A percentile compares a stretch with the other conserved stretches of the same genome.
phyloP scores from a whole-genome alignment of 2,797 vertebrate species.

The Pangasius sanitwongsei region DNA sequence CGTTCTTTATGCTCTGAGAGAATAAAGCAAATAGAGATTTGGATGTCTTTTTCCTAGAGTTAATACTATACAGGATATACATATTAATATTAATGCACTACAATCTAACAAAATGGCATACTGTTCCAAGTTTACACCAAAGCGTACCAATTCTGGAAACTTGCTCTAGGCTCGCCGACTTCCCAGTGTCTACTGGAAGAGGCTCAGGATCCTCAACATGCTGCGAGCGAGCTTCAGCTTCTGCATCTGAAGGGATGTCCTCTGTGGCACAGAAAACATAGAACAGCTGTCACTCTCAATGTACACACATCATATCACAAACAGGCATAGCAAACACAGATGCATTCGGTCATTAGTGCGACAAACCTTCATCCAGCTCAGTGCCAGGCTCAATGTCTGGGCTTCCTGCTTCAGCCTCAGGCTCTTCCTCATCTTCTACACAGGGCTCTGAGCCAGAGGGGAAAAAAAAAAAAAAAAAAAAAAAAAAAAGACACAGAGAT shows the following conservation, averaged over 20 bases:
- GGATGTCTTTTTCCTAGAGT: background rate
- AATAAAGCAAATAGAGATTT: slow-evolving; percentile 12
- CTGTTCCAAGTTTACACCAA: background rate
- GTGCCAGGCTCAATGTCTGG: slow-evolving; percentile 87
- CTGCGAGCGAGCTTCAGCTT: slow-evolving; percentile 81
- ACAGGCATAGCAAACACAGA: background rate
- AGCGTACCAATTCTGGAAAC: slow-evolving; percentile 70
- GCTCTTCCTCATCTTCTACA: slow-evolving; percentile 78
- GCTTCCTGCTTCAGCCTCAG: slow-evolving; percentile 85
- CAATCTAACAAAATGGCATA: background rate
- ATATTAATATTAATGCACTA: background rate
- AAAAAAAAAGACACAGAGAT: slow-evolving; percentile 20
- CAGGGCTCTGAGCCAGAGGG: slow-evolving; percentile 76
- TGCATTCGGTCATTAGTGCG: background rate
- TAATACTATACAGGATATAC: background rate
- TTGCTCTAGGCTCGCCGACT: slow-evolving; percentile 62
- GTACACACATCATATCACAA: background rate
- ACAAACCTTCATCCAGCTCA: slow-evolving; percentile 89
- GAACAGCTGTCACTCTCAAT: background rate
- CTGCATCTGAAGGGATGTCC: slow-evolving; percentile 88
- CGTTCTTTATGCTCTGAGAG: slow-evolving; percentile 61
- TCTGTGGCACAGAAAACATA: slow-evolving; percentile 68
- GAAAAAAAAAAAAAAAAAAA: background rate
- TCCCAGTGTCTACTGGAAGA: slow-evolving; percentile 69
- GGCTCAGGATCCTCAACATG: slow-evolving; percentile 42